phyloP scores from a whole-genome alignment of 2,113 vertebrate species.

The Microcebus tavaratra region DNA sequence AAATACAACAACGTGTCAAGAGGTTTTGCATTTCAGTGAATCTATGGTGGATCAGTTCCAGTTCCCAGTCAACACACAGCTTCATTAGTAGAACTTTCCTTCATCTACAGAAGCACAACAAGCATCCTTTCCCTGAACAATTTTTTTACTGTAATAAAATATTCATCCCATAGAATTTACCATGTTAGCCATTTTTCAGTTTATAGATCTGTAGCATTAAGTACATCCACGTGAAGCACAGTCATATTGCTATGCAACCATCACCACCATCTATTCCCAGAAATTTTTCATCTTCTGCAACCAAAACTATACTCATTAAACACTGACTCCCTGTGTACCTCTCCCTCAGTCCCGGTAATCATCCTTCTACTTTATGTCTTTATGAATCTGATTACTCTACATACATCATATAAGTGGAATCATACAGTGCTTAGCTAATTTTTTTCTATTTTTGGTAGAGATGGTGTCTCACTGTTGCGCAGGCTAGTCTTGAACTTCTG shows the following conservation, averaged over 20 bases:
- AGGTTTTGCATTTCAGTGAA: conserved; percentile 21
- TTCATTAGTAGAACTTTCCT: background rate
- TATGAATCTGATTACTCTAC: background rate
- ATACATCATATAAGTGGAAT: background rate
- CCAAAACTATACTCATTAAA: background rate
- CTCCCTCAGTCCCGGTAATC: background rate
- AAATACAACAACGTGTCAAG: background rate
- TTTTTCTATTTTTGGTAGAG: too few species aligned
- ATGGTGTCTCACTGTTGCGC: too few species aligned
- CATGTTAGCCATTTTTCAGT: background rate
- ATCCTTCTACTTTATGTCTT: background rate
- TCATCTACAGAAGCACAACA: background rate
- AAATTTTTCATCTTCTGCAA: background rate
- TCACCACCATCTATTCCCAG: background rate
- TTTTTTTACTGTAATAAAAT: background rate
- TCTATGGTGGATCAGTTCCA: background rate
- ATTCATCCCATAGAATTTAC: background rate
- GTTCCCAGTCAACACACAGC: background rate
- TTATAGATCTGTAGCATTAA: background rate
- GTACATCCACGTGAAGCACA: too few species aligned
- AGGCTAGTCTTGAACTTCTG: too few species aligned
- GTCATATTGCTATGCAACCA: background rate
- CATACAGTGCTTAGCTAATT: background rate
- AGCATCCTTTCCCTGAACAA: background rate
- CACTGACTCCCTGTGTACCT: background rate